These are phyloP conservation scores for Cheilosia soror DNA, from an alignment of 2,888 invertebrate species.

Conservation along the genomic window DNA sequence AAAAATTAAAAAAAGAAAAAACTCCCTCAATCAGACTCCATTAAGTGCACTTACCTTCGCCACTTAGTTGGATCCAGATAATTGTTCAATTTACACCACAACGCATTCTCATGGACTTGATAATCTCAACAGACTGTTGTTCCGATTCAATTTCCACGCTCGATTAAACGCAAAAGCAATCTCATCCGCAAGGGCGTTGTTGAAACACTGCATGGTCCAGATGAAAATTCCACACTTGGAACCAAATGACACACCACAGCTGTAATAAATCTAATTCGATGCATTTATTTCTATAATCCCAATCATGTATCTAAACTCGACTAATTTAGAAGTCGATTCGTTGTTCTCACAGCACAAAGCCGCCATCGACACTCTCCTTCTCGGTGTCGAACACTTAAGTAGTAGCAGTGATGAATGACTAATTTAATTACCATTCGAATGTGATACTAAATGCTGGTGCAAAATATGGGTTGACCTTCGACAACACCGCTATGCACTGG, in stretches of 20 bases:
- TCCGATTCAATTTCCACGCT: neutral
- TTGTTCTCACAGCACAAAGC: neutral
- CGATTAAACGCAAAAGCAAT: slow-evolving; percentile 1
- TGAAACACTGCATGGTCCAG: neutral
- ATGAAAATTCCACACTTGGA: slow-evolving; percentile 3
- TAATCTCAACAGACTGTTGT: neutral
- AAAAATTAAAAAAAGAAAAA: too few relatives aligned
- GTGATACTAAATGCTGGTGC: slow-evolving; percentile 11
- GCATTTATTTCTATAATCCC: slow-evolving; percentile 23
- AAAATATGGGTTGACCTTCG: slow-evolving; percentile 44
- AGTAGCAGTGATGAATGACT: slow-evolving; percentile 4
- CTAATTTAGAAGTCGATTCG: slow-evolving; percentile 34
- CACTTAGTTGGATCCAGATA: neutral
- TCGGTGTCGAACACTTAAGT: neutral
- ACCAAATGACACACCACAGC: neutral
- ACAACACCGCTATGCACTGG: neutral
- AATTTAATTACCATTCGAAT: slow-evolving; percentile 36
- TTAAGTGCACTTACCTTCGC: neutral
- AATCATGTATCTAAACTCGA: slow-evolving; percentile 23
- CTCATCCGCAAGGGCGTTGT: slow-evolving; percentile 14
- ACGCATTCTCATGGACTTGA: neutral
- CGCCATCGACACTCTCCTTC: neutral
- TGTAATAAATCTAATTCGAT: slow-evolving; percentile 7
- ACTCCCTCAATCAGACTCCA: neutral
- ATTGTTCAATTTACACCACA: neutral